Evolutionary conservation across 2,113 vertebrate genomes (phyloP), one percentile per base, ranked within the genome.

Genomic region (Thamnophis sirtalis): DNA sequence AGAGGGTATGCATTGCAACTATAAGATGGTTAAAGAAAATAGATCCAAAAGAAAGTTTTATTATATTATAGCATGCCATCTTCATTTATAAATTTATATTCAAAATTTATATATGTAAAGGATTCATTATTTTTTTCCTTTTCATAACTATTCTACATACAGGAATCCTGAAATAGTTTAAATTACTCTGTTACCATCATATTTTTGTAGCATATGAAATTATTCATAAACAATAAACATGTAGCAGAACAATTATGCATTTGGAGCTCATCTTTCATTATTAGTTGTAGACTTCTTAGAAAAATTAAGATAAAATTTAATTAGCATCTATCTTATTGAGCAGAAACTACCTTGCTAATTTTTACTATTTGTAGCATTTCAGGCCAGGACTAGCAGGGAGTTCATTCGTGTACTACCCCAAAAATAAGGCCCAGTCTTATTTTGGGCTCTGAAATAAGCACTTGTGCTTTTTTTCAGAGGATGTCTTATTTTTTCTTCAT

Each of bases 281-380:
- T 43, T 53, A 53, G 28, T 68, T 63, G 4, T 10, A 4, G 92
- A 95, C 49, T 92, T 93, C 90, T 2, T 94, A 94, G 92, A 53
- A 60, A 93, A 4, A 60, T 55, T 58, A 55, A 38, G 56, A 58
- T 24, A 58, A 58, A 58, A 58, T 24, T 24, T 58, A 24, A 24
- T 24, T 24, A 58, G 56, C 56, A 58, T 58, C 56, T 58, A 24
- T 58, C 22, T 58, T 58, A 58, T 0, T 58, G 56, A 58, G 6
- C 56, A 58, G 56, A 58, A 58, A 58, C 22, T 58, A 58, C 22
- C 56, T 58, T 58, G 56, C 56, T 58, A 24, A 24, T 58, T 58
- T 58, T 58, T 24, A 58, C 56, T 58, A 58, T 58, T 58, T 58
- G 21, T 7, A 24, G 9, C 56, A 24, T 58, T 58, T 58, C 56